Base-by-base conservation (phyloP, 2,888 invertebrate species). In the Coelopa pilipes region DNA sequence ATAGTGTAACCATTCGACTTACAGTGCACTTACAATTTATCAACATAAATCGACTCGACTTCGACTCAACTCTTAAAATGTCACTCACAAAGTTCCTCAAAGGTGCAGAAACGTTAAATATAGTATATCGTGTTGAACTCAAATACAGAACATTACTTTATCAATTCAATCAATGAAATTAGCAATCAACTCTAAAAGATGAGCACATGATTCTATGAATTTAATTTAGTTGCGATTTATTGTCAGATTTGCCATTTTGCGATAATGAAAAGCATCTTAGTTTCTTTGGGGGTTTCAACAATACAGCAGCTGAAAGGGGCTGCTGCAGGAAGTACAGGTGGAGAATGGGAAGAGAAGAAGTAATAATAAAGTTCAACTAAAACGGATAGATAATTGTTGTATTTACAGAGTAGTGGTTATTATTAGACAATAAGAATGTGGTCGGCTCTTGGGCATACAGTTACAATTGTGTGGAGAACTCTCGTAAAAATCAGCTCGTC, bases 201-300 rank as follows among this genome's bases (percentile, higher is more conserved):
- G 78, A 77, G 34, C 34, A 7, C 34, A 84, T 84, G 85, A 82
- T 82, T 65, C 79, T 80, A 81, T 85, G 84, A 83, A 75, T 77
- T 77, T 69, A 80, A 82, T 82, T 77, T 75, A 19, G 34, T 66
- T 46, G 19, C 46, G 19, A 17, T 45, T 68, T 55, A 13, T 60
- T 67, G 10, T 68, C 15, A n/a, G 46, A 24, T 68, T 72, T 75
- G 72, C 73, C 47, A 76, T 73, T 79, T 80, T 82, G 81, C 82
- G 83, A 84, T 86, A 68, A 70, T 70, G 86, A 87, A 85, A 87
- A 87, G 87, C 87, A 87, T 87, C 87, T 87, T 86, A 87, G 85
- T 86, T 60, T 57, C 15, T 21, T 17, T 70, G n/a, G 73, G 68
- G 76, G 62, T 74, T 72, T 68, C 50, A 75, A 59, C 34, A 66